phyloP scores from a whole-genome alignment of 2,113 vertebrate genomes.

The Syngnathus floridae region DNA sequence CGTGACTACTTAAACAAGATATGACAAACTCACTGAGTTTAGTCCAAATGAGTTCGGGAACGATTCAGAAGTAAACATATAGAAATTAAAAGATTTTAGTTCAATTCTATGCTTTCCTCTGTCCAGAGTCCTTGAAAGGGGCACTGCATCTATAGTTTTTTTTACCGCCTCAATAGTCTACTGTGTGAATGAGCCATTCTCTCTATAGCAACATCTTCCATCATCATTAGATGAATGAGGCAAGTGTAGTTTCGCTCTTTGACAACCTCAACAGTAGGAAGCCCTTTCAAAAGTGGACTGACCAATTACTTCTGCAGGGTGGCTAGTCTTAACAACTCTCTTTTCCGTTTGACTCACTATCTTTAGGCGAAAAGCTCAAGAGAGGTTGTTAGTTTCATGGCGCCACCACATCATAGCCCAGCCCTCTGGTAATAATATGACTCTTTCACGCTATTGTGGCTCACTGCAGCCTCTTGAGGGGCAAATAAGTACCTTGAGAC shows the following conservation, averaged over 20 bases:
- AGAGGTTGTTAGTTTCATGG: constrained; percentile 2
- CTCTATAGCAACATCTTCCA: background rate
- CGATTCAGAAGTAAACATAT: background rate
- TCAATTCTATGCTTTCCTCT: background rate
- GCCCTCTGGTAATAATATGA: constrained; percentile 1
- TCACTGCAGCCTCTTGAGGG: constrained; percentile 9
- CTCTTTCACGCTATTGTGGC: background rate
- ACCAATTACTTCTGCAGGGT: constrained; percentile 4
- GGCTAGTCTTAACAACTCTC: background rate
- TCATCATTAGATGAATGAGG: background rate
- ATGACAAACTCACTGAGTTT: background rate
- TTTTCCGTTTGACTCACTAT: background rate
- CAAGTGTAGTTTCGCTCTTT: background rate
- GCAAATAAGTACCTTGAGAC: background rate
- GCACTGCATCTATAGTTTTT: background rate
- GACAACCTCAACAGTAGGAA: background rate
- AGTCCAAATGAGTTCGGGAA: background rate
- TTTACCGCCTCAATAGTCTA: no score
- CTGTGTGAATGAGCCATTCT: background rate
- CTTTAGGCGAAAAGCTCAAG: constrained; percentile 4
- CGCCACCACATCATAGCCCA: background rate
- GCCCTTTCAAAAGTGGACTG: background rate
- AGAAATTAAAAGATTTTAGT: background rate
- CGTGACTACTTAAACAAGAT: background rate
- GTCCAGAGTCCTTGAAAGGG: background rate